Base-by-base conservation (phyloP, 1,140 invertebrate genomes). In the Orussus abietinus region DNA sequence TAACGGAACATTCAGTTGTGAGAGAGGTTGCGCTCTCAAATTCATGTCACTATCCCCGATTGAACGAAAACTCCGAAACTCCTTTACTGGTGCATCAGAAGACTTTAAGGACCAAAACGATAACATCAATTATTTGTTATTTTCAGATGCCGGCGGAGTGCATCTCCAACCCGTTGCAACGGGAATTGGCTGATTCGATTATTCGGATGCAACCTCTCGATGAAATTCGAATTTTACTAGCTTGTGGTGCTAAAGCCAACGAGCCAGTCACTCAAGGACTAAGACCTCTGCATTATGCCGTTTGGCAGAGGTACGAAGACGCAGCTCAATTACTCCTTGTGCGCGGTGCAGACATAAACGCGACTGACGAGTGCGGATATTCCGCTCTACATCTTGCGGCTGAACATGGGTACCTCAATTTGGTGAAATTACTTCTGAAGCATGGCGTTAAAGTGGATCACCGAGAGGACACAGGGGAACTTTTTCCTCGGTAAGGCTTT, bases 271-370 rank as follows among this genome's bases (percentile, higher is more conserved):
- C 83, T 3, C 83, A 88, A 67, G 91, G 90, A 5, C 72, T 95
- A 17, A 79, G 84, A 32, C 90, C 92, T 0, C 69, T 96, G n/a
- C 92, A 95, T 65, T 96, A 95, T 65, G 91, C 91, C 0, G 87
- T 91, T 31, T 94, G 90, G 82, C 86, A 90, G 57, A 73, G 81
- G 9, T 85, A 94, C 66, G 75, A 81, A 20, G 89, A 91, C 56
- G 90, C 89, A 0, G 85, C 87, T 0, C 79, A 84, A 28, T 68
- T 90, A 22, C 70, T 90, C 20, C 71, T 90, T 19, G 85, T 88
- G 1, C 66, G 86, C 25, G 88, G 86, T 7, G 84, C 85, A 49
- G 86, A 90, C 61, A 85, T 93, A 11, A 84, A 94, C 69, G 85
- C 86, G 0, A 80, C 80, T 6, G 91, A 95, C 59, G 90, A 93